phyloP scores from a whole-genome alignment of 2,113 vertebrate genomes.

The Mustela nigripes region DNA sequence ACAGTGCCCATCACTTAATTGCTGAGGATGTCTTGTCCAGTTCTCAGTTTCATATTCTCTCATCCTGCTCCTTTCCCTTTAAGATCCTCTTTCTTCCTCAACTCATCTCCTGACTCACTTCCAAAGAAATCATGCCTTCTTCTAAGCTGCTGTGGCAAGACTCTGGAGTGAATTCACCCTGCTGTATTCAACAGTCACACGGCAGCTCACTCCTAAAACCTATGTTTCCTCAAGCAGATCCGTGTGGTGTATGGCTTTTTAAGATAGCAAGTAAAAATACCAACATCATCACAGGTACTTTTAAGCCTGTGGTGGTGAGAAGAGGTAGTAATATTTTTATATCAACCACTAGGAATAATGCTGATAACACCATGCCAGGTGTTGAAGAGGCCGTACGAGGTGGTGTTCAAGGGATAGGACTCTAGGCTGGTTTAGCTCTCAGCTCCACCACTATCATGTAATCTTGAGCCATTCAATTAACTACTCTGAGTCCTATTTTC shows the following conservation, averaged over 20 bases:
- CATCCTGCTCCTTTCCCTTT: neutral
- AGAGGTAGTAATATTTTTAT: neutral
- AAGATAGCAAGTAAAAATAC: neutral
- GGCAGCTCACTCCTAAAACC: neutral
- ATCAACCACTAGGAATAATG: neutral
- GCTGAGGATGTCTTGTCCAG: neutral
- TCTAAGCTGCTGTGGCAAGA: neutral
- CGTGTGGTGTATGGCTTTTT: neutral
- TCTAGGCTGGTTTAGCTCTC: neutral
- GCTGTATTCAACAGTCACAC: neutral
- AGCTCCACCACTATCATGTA: neutral
- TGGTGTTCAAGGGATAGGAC: neutral
- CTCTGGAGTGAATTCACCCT: neutral
- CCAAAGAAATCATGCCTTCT: neutral
- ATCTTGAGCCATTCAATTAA: neutral
- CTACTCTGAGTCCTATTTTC: neutral
- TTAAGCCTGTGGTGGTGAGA: neutral
- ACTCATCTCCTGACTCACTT: neutral
- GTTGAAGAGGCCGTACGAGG: neutral
- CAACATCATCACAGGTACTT: neutral
- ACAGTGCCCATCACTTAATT: neutral
- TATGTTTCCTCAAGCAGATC: neutral
- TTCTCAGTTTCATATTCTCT: neutral
- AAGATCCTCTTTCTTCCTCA: neutral
- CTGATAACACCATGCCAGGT: neutral